Conservation (phyloP, 2,888 invertebrate species). For the Caenorhabditis afra region DNA sequence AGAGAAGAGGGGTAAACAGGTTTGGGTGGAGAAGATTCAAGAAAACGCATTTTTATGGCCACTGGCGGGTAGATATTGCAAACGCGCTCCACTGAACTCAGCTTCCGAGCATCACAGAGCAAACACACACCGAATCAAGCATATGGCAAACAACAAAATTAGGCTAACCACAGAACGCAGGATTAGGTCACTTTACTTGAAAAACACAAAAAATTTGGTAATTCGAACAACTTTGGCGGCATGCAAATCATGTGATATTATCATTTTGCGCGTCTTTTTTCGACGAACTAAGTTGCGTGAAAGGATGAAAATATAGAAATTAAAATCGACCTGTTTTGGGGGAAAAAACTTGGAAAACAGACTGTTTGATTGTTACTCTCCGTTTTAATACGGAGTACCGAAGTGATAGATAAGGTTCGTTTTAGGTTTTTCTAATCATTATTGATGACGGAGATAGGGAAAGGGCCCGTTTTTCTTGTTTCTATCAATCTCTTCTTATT, state of each 20-base stretch:
- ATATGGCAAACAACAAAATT: not conserved
- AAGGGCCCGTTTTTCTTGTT: not conserved
- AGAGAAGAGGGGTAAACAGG: conserved; percentile 15
- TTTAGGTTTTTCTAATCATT: not conserved
- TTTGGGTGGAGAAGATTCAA: conserved; percentile 27
- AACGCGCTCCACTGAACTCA: conserved; percentile 27
- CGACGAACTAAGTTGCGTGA: conserved; percentile 19
- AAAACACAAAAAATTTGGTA: too few relatives aligned
- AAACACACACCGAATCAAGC: conserved; percentile 14
- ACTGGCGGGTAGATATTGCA: conserved; percentile 6
- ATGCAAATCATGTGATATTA: conserved; percentile 23
- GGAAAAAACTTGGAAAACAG: not conserved
- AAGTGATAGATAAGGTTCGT: not conserved
- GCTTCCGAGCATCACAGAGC: conserved; percentile 45
- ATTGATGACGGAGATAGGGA: not conserved
- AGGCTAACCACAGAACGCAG: too few relatives aligned
- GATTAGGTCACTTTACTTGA: too few relatives aligned
- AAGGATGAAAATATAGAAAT: not conserved
- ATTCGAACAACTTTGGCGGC: too few relatives aligned
- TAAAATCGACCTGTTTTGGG: conserved; percentile 30
- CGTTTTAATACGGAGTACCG: not conserved
- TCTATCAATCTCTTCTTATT: not conserved
- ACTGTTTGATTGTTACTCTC: conserved; percentile 16
- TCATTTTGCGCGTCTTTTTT: conserved; percentile 10
- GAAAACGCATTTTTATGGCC: conserved; percentile 10